Percentiles rank a stretch among this genome's conserved stretches.
phyloP scores from a whole-genome alignment of 2,113 vertebrate genomes.

The Raphicerus campestris region DNA sequence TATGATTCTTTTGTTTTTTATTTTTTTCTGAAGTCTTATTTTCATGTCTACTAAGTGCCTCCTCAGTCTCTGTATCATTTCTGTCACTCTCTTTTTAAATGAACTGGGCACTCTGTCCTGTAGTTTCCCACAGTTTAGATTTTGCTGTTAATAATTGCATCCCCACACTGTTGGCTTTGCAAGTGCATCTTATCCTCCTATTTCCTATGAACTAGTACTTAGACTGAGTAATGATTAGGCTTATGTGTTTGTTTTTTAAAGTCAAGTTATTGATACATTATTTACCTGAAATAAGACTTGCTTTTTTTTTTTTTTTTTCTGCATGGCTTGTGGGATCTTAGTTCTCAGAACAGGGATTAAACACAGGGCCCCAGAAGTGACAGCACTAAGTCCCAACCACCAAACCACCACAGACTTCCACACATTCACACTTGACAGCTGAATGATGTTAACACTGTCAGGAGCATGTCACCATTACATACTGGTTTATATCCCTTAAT shows the following conservation, averaged over 20 bases:
- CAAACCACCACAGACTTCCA: fast-evolving
- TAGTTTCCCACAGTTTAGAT: neutral
- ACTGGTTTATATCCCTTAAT: neutral
- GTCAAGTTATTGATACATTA: neutral
- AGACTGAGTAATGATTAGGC: neutral
- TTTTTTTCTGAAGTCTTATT: neutral
- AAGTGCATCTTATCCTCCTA: neutral
- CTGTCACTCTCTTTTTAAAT: neutral
- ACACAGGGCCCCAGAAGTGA: neutral
- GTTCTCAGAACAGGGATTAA: neutral
- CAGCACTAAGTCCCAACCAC: neutral
- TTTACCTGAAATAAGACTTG: neutral
- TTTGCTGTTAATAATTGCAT: neutral
- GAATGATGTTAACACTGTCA: neutral
- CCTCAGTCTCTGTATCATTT: neutral
- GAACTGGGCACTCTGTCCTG: neutral
- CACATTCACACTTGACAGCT: neutral
- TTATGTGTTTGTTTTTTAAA: neutral
- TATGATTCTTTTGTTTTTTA: neutral
- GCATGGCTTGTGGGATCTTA: neutral
- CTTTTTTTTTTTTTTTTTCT: neutral
- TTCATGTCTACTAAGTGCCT: neutral
- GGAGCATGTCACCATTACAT: no score
- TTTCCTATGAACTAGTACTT: neutral
- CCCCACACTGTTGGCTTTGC: neutral